phyloP scores from a whole-genome alignment of 1,140 invertebrate species.

The Aphelenchoides besseyi region DNA sequence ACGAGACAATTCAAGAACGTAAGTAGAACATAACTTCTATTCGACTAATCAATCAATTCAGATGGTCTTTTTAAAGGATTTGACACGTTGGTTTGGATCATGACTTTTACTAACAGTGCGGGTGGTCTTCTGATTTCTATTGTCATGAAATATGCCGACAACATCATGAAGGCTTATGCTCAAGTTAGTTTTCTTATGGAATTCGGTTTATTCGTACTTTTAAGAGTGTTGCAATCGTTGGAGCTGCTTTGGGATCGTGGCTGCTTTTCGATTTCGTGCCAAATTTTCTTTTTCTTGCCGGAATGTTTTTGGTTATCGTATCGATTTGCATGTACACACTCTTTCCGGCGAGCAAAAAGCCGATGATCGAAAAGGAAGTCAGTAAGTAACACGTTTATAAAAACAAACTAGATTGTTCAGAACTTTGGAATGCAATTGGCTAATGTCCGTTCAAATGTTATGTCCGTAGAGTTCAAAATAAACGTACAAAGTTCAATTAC shows the following conservation, averaged over 20 bases:
- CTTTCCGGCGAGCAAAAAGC: constrained; percentile 26
- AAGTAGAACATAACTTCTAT: not conserved
- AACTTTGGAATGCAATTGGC: not conserved
- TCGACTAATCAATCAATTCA: constrained; percentile 9
- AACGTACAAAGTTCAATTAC: not conserved
- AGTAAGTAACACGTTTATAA: not conserved
- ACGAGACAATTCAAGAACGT: constrained; percentile 44
- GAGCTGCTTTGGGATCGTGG: constrained; percentile 61
- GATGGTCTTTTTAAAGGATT: constrained; percentile 70
- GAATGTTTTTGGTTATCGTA: constrained; percentile 48
- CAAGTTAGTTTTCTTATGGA: constrained; percentile 33
- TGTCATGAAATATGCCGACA: constrained; percentile 93
- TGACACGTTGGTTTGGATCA: constrained; percentile 76
- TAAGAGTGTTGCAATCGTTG: constrained; percentile 52
- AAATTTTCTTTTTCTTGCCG: constrained; percentile 53
- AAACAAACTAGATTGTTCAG: constrained; percentile 7
- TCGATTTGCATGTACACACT: constrained; percentile 47
- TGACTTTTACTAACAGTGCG: constrained; percentile 78
- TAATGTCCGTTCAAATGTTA: not conserved
- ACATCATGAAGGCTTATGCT: constrained; percentile 75
- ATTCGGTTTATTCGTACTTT: not conserved
- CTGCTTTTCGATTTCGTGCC: constrained; percentile 58
- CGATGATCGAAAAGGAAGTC: not conserved
- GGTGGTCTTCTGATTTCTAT: constrained; percentile 87
- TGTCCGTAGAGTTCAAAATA: not conserved